These are phyloP conservation scores for Neodon shergylaensis DNA, from an alignment of 2,113 vertebrate species.

Conservation along the genomic window DNA sequence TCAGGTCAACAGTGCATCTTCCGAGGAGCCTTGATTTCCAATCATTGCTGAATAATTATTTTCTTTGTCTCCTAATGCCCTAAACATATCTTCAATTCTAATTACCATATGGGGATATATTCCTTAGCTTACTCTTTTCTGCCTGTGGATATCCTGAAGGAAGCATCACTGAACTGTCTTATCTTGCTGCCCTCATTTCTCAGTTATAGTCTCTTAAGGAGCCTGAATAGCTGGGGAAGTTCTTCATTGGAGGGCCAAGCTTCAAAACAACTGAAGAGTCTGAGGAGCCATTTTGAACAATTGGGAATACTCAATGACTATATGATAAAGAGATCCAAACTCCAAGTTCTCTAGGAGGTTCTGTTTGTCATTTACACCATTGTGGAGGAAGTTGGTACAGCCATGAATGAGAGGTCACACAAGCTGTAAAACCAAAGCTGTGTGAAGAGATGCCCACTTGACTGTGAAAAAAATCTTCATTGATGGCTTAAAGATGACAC, in stretches of 20 bases:
- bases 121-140: background rate
- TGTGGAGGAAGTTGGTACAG: background rate
- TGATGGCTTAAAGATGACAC: background rate
- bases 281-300: background rate
- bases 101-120: background rate
- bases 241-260: background rate
- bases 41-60: background rate
- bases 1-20: background rate
- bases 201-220: background rate
- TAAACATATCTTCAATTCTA: constrained; percentile 23
- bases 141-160: background rate
- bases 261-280: background rate
- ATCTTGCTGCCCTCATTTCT: background rate
- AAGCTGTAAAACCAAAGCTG: background rate
- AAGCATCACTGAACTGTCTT: background rate
- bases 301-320: background rate
- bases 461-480: background rate
- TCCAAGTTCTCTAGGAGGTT: background rate
- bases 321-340: background rate
- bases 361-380: background rate
- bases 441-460: background rate
- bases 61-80: background rate
- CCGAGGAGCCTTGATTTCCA: background rate
- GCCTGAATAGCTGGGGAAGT: background rate
- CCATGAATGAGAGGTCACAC: background rate